phyloP scores from a whole-genome alignment of 2,113 vertebrate genomes.

The Piaya cayana region DNA sequence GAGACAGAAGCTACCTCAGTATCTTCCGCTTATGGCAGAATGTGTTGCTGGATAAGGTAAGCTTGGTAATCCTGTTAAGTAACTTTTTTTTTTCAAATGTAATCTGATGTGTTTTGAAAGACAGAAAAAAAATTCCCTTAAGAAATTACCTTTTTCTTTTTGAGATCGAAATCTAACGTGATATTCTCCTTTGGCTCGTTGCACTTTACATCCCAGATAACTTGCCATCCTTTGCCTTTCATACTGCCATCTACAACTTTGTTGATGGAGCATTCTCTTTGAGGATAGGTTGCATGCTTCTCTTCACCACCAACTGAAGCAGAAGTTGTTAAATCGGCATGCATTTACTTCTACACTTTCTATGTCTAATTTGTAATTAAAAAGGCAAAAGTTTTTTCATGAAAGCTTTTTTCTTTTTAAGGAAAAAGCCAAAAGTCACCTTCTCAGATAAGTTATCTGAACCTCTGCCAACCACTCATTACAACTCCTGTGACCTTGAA shows the following conservation, averaged over 20 bases:
- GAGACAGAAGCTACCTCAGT: constrained; percentile 89
- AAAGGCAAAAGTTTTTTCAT: neutral
- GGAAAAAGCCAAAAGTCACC: neutral
- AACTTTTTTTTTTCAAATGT: neutral
- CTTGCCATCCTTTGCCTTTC: neutral
- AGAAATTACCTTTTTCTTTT: neutral
- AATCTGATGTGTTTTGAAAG: neutral
- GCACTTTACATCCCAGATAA: neutral
- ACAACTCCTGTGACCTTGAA: constrained; percentile 2
- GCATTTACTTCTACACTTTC: neutral
- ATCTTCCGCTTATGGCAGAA: constrained; percentile 96
- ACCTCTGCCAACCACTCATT: neutral
- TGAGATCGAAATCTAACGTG: neutral
- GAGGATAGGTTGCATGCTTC: neutral
- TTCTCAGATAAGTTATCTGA: neutral
- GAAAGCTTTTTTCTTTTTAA: neutral
- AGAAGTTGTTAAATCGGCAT: neutral
- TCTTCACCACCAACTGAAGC: neutral
- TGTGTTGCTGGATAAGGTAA: constrained; percentile 87
- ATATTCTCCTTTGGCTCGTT: neutral
- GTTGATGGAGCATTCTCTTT: neutral
- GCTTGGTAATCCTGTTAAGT: neutral
- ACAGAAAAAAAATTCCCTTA: neutral
- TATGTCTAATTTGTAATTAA: neutral
- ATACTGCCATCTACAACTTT: neutral